A percentile compares a stretch with the other conserved stretches of the same genome.
phyloP scores from a whole-genome alignment of 2,888 invertebrate genomes.

The Caenorhabditis imperialis region DNA sequence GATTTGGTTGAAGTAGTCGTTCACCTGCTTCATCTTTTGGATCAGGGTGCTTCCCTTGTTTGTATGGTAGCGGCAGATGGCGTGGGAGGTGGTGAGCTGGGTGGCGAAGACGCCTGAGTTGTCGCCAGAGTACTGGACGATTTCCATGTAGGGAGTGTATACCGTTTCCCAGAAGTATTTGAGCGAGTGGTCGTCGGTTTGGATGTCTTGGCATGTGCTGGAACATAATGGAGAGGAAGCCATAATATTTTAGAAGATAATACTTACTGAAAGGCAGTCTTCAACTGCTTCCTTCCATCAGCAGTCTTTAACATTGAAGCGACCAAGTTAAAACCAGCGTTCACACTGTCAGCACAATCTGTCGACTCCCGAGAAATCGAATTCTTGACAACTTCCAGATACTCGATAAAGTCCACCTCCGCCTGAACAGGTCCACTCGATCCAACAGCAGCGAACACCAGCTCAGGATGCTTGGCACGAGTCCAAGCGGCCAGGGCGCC shows the following conservation, averaged over 20 bases:
- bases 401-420: slow-evolving; percentile 88
- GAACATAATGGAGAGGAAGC: slow-evolving; percentile 2
- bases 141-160: slow-evolving; percentile 89
- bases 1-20: slow-evolving; percentile 58
- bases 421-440: slow-evolving; percentile 91
- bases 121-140: slow-evolving; percentile 90
- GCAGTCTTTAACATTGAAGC: slow-evolving; percentile 61
- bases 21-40: slow-evolving; percentile 61
- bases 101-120: slow-evolving; percentile 55
- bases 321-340: slow-evolving; percentile 63
- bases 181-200: slow-evolving; percentile 49
- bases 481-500: slow-evolving; percentile 91
- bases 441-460: slow-evolving; percentile 89
- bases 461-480: slow-evolving; percentile 87
- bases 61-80: slow-evolving; percentile 61
- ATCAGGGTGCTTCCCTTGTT: slow-evolving; percentile 29
- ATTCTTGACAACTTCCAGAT: slow-evolving; percentile 86
- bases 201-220: slow-evolving; percentile 61
- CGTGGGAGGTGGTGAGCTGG: slow-evolving; percentile 54
- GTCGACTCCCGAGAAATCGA: slow-evolving; percentile 83
- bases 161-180: slow-evolving; percentile 87
- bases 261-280: slow-evolving; percentile 61
- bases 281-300: slow-evolving; percentile 56
- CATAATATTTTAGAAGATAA: background rate
- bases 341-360: slow-evolving; percentile 63